Conservation (phyloP, 2,797 vertebrate species). For the Manis crassicaudata region DNA sequence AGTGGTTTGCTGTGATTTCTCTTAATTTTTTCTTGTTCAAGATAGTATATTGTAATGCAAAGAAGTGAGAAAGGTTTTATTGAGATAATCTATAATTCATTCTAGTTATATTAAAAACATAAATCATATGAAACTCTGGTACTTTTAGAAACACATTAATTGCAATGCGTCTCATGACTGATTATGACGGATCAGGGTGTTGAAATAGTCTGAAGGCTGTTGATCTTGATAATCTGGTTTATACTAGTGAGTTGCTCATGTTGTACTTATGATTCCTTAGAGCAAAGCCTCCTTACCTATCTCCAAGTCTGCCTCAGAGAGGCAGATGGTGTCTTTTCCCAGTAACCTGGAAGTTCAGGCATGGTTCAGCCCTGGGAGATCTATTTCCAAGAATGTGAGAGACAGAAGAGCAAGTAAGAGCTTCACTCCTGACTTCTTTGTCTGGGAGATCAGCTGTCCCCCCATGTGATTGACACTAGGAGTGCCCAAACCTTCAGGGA, state of each 20-base stretch:
- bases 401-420: background rate
- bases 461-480: background rate
- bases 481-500: background rate
- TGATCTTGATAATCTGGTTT: conserved; percentile 44
- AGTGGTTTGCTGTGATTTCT: background rate
- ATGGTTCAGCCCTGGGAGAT: background rate
- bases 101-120: background rate
- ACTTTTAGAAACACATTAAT: background rate
- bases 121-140: background rate
- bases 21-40: background rate
- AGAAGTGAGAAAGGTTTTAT: background rate
- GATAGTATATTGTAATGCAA: background rate
- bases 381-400: background rate
- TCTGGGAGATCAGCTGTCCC: background rate
- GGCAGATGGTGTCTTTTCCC: background rate
- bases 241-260: background rate
- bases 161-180: background rate
- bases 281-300: background rate
- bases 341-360: background rate
- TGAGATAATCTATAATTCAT: background rate
- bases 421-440: background rate
- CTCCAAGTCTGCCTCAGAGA: background rate
- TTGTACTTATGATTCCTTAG: background rate
- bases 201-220: conserved; percentile 2
- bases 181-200: background rate